phyloP scores from a whole-genome alignment of 35 echinoderm and acorn worm genomes.

The Apostichopus californicus region DNA sequence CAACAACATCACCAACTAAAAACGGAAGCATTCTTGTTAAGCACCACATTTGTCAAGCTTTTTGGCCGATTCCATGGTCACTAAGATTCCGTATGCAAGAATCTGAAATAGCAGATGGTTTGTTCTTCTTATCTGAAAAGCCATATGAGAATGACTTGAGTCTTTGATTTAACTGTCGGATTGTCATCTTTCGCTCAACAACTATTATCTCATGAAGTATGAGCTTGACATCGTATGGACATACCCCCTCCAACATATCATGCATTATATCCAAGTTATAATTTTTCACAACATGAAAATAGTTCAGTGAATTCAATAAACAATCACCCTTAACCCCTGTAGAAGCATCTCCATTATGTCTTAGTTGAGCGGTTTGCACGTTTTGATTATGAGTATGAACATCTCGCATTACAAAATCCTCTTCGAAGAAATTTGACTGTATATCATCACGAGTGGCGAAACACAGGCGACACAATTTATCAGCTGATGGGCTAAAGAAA shows the following conservation, averaged over 20 bases:
- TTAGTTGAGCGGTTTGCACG: not conserved
- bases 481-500: not conserved
- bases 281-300: constrained; percentile 62
- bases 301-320: not conserved
- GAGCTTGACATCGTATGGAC: constrained; percentile 70
- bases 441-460: not conserved
- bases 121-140: constrained; percentile 74
- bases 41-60: constrained; percentile 78
- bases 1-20: constrained; percentile 71
- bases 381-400: not conserved
- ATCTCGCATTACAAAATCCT: not conserved
- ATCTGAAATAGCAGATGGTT: constrained; percentile 47
- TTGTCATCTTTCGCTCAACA: constrained; percentile 18
- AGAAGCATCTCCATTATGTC: not conserved
- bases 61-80: constrained; percentile 87
- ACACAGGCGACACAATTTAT: not conserved
- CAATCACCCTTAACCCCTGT: not conserved
- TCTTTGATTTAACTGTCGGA: constrained; percentile 28
- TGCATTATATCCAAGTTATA: constrained; percentile 63
- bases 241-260: constrained; percentile 62
- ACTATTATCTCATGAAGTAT: constrained; percentile 49
- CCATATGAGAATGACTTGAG: constrained; percentile 66
- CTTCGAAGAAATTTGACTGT: not conserved
- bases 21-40: constrained; percentile 69
- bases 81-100: constrained; percentile 50